Conservation (phyloP, 2,888 invertebrate genomes). For the Parelbella ahira region DNA sequence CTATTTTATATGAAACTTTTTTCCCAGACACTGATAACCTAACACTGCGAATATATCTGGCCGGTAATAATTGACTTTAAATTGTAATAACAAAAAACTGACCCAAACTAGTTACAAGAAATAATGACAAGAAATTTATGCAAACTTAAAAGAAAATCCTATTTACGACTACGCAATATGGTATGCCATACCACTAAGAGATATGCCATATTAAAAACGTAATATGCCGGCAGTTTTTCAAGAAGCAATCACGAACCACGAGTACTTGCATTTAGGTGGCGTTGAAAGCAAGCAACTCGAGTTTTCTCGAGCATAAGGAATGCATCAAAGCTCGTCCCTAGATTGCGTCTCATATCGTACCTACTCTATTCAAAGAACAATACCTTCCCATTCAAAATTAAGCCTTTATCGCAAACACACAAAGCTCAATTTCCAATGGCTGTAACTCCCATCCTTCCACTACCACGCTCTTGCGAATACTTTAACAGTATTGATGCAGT, state of each 20-base stretch:
- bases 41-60: too few relatives aligned
- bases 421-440: neutral
- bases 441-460: neutral
- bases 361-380: conserved; percentile 13
- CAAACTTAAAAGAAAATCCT: too few relatives aligned
- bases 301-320: conserved; percentile 25
- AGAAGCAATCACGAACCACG: conserved; percentile 13
- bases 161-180: neutral
- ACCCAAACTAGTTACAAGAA: too few relatives aligned
- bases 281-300: conserved; percentile 17
- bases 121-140: too few relatives aligned
- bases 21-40: too few relatives aligned
- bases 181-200: neutral
- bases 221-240: conserved; percentile 8
- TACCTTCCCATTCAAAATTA: neutral
- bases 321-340: conserved; percentile 25
- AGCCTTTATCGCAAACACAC: neutral
- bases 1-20: too few relatives aligned
- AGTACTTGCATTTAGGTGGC: conserved; percentile 13
- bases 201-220: conserved; percentile 1
- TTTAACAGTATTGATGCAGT: conserved; percentile 25
- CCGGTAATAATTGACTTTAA: too few relatives aligned
- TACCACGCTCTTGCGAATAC: conserved; percentile 17
- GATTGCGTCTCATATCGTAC: conserved; percentile 23
- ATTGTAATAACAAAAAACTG: too few relatives aligned